Percentiles rank a stretch among this genome's conserved stretches.
Evolutionary conservation across 2,797 vertebrate genomes (phyloP).

Genomic region (Microctenopoma stevenorrisi): DNA sequence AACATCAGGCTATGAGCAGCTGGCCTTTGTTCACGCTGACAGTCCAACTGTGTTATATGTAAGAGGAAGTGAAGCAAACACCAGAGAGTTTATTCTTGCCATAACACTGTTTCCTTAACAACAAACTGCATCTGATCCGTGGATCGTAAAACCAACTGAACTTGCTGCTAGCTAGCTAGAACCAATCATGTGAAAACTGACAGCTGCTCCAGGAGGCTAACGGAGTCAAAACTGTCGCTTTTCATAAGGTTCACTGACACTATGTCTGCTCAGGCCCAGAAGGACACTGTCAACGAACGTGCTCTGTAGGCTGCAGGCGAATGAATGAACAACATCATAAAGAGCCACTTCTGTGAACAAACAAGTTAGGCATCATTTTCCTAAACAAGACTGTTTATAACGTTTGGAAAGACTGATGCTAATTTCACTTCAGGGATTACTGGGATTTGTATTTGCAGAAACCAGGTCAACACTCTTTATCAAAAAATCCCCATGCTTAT

Average conservation of each 20-base stretch:
- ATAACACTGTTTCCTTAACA: not conserved
- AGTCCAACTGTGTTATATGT: too few species aligned
- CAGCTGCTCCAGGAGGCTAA: not conserved
- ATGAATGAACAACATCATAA: not conserved
- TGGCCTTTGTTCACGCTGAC: too few species aligned
- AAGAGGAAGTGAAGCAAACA: too few species aligned
- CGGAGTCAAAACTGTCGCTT: not conserved
- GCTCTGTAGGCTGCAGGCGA: not conserved
- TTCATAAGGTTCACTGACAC: not conserved
- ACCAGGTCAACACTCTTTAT: conserved; percentile 52
- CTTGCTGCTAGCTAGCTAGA: not conserved
- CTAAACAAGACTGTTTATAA: conserved; percentile 16
- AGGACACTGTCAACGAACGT: not conserved
- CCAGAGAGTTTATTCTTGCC: too few species aligned
- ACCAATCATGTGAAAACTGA: not conserved
- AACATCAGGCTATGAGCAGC: too few species aligned
- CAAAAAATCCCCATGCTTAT: conserved; percentile 1
- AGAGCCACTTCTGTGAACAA: not conserved
- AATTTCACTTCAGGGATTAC: conserved; percentile 49
- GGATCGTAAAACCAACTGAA: not conserved
- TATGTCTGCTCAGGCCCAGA: not conserved
- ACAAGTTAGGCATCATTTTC: not conserved
- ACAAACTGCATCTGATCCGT: not conserved
- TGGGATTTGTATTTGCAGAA: conserved; percentile 43
- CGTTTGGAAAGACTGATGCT: conserved; percentile 25